These are phyloP conservation scores for Chaenodraco wilsoni DNA, from an alignment of 2,797 vertebrate genomes.

Conservation along the genomic window DNA sequence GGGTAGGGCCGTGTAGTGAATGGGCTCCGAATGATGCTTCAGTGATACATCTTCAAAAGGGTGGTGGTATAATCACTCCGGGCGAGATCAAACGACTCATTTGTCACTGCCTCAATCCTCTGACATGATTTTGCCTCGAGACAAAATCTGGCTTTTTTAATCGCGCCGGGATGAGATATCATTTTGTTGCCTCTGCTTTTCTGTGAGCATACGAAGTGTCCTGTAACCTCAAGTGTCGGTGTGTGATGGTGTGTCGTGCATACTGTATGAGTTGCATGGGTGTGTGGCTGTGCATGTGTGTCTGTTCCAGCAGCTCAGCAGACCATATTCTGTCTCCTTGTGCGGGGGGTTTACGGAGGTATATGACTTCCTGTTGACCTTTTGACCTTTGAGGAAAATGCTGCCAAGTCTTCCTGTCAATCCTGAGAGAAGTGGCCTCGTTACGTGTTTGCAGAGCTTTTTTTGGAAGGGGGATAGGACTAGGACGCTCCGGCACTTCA, in stretches of 20 bases:
- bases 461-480: slow-evolving; percentile 32
- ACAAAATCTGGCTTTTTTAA: slow-evolving; percentile 37
- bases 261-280: slow-evolving; percentile 74
- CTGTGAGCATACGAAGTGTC: slow-evolving; percentile 59
- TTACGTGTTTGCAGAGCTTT: slow-evolving; percentile 59
- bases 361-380: slow-evolving; percentile 52
- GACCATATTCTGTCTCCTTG: slow-evolving; percentile 48
- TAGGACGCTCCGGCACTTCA: slow-evolving; percentile 61
- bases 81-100: slow-evolving; percentile 48
- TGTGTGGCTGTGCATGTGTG: slow-evolving; percentile 31
- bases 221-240: slow-evolving; percentile 57
- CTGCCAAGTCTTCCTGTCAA: slow-evolving; percentile 83
- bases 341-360: slow-evolving; percentile 30
- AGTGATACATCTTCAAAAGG: slow-evolving; percentile 30
- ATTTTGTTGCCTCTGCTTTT: slow-evolving; percentile 57
- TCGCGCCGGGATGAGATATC: slow-evolving; percentile 43
- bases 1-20: slow-evolving; percentile 23
- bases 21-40: slow-evolving; percentile 44
- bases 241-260: slow-evolving; percentile 53
- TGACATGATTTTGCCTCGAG: slow-evolving; percentile 4
- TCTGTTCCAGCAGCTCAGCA: slow-evolving; percentile 64
- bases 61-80: slow-evolving; percentile 35
- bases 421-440: slow-evolving; percentile 71
- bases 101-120: slow-evolving; percentile 59
- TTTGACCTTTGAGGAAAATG: slow-evolving; percentile 63